These are phyloP conservation scores for Euwallacea fornicatus DNA, from an alignment of 1,140 invertebrate genomes.

Conservation along the genomic window DNA sequence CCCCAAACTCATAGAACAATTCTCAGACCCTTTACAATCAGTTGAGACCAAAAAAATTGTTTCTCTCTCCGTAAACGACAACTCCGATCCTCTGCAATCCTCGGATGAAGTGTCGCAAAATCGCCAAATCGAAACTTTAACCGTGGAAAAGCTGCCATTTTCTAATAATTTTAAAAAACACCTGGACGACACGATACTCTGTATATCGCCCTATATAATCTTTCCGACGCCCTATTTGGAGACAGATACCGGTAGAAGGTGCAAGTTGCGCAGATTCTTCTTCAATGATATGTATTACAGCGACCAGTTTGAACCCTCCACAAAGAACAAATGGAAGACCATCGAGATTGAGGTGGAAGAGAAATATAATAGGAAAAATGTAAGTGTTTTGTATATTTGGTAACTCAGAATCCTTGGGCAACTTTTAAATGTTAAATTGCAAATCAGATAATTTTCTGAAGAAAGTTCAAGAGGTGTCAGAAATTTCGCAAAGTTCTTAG, in stretches of 20 bases:
- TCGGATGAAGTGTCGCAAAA: constrained; percentile 50
- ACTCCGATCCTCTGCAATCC: constrained; percentile 78
- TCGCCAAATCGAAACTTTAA: constrained; percentile 40
- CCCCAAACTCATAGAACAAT: constrained; percentile 4
- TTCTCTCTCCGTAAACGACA: constrained; percentile 46
- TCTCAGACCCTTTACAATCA: constrained; percentile 20
- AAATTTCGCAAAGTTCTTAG: too few species aligned
- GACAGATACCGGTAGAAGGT: constrained; percentile 78
- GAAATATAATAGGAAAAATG: too few species aligned
- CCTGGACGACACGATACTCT: constrained; percentile 74
- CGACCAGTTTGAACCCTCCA: constrained; percentile 53
- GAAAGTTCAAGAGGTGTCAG: too few species aligned
- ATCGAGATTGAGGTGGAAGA: constrained; percentile 37
- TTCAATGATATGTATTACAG: constrained; percentile 81
- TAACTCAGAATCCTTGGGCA: too few species aligned
- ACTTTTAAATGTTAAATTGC: too few species aligned
- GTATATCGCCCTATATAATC: constrained; percentile 83
- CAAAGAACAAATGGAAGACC: constrained; percentile 43
- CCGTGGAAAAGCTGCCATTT: constrained; percentile 64
- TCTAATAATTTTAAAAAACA: constrained; percentile 73
- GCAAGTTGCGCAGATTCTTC: constrained; percentile 75
- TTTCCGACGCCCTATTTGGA: constrained; percentile 87
- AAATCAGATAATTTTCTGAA: too few species aligned
- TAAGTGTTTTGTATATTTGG: too few species aligned
- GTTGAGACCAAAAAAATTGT: constrained; percentile 34